Conservation (phyloP, 2,113 vertebrate species). For the Speoplatyrhinus poulsoni region DNA sequence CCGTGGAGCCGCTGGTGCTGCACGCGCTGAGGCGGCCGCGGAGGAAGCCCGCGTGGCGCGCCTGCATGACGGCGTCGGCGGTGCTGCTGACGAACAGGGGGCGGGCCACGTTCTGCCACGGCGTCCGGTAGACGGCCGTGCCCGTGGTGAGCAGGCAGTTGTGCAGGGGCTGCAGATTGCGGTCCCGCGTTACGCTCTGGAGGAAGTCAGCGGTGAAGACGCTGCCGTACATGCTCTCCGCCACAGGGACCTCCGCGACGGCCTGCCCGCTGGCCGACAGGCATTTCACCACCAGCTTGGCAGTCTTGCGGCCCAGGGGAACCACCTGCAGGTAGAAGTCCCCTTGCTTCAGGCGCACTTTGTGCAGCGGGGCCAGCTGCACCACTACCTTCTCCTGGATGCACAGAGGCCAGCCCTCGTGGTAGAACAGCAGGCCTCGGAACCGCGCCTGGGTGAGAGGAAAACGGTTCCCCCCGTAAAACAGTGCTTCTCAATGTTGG, state of each 20-base stretch:
- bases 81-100: conserved; percentile 78
- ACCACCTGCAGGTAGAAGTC: conserved; percentile 85
- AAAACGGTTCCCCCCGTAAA: conserved; percentile 12
- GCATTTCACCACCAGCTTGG: conserved; percentile 83
- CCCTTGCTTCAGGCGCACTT: conserved; percentile 78
- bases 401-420: conserved; percentile 85
- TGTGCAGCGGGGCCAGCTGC: conserved; percentile 79
- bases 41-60: conserved; percentile 53
- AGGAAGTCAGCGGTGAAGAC: conserved; percentile 82
- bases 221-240: conserved; percentile 80
- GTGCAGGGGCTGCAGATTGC: conserved; percentile 75
- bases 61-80: conserved; percentile 72
- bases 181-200: conserved; percentile 77
- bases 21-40: conserved; percentile 67
- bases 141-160: conserved; percentile 82
- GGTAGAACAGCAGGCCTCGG: conserved; percentile 78
- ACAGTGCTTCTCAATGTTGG: neutral
- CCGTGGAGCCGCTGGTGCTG: conserved; percentile 69
- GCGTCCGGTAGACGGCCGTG: conserved; percentile 74
- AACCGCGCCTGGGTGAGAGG: conserved; percentile 73
- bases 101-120: conserved; percentile 81
- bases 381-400: conserved; percentile 81
- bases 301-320: conserved; percentile 75
- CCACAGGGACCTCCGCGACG: conserved; percentile 76
- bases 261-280: conserved; percentile 77